A percentile compares a stretch with the other conserved stretches of the same genome.
These are phyloP conservation scores for Cylindroiulus punctatus DNA, from an alignment of 2,888 invertebrate genomes.

Conservation along the genomic window DNA sequence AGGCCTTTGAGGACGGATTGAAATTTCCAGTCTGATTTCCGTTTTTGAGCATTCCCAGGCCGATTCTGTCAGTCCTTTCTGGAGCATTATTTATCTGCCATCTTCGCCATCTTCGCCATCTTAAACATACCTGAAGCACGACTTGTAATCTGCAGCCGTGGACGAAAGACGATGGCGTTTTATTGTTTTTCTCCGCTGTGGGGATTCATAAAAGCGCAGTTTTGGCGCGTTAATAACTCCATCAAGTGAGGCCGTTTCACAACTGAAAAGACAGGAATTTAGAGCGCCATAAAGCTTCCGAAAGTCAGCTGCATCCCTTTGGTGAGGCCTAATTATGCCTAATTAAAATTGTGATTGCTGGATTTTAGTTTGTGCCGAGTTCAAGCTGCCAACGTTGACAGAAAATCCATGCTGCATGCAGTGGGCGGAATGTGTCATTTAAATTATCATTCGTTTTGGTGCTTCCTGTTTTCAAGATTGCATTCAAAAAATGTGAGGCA, in stretches of 20 bases:
- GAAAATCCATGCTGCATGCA: neutral
- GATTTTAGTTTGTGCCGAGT: neutral
- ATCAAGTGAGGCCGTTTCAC: neutral
- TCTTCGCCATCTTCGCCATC: neutral
- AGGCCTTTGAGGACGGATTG: no score
- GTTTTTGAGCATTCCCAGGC: neutral
- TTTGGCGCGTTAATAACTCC: neutral
- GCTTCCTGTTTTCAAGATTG: no score
- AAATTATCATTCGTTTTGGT: no score
- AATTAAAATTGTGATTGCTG: neutral
- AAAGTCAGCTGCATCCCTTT: neutral
- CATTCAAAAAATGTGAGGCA: no score
- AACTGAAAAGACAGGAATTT: neutral
- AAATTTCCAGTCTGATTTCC: neutral
- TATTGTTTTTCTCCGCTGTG: neutral
- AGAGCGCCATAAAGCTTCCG: neutral
- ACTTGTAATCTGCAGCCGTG: neutral
- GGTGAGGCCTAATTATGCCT: neutral
- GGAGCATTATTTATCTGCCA: neutral
- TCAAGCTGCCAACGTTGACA: neutral
- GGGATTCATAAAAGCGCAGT: conserved; percentile 18
- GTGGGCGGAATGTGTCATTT: no score
- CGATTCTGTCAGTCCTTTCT: neutral
- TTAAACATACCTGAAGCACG: neutral
- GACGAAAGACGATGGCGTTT: neutral